Evolutionary conservation across 2,888 invertebrate genomes (phyloP), one percentile per base, ranked within the genome.

Genomic region (Pristionchus arcanus): DNA sequence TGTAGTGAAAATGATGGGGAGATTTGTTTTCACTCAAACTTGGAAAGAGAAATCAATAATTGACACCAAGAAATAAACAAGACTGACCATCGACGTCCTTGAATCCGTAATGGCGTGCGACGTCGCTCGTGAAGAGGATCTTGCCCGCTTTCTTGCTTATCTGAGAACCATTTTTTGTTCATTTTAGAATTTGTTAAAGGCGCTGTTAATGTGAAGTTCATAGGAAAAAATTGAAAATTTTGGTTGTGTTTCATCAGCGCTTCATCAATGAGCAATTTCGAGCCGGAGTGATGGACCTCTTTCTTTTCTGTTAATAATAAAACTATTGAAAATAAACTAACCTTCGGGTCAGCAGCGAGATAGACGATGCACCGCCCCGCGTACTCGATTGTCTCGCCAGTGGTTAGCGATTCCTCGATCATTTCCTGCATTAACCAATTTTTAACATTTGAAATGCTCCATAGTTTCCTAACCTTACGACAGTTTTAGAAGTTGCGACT

Each of bases 21-120:
- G 7, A 59, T 7, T 59, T 4, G 59, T 19, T 59, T 7, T 59
- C 21, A 59, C 59, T 5, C 13, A 59, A 59, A 59, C 59, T 21
- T 59, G 0, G 19, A 25, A 21, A 15, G 25, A 59, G 2, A 25
- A 25, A 59, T 59, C 59, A 13, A 59, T 59, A 25, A 49, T 59
- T 16, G 19, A 15, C 25, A 19, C 59, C 0, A 59, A 13, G 28
- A 2, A 2, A 71, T 37, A n/a, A 5, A 31, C 7, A 77, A 49
- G 31, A 53, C 83, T 19, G 21, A 91, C 96, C 95, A 92, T 95
- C 94, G 77, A 94, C 91, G 91, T 96, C 96, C 13, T 89, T 91
- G 87, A 96, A 95, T 7, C 94, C 94, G 91, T 96, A 96, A 88
- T 95, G 95, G 9, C 93, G 91, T 19, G 94, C 96, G n/a, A 96